Evolutionary conservation across 1,140 invertebrate species (phyloP).

Genomic region (Drosophila ohnishii): DNA sequence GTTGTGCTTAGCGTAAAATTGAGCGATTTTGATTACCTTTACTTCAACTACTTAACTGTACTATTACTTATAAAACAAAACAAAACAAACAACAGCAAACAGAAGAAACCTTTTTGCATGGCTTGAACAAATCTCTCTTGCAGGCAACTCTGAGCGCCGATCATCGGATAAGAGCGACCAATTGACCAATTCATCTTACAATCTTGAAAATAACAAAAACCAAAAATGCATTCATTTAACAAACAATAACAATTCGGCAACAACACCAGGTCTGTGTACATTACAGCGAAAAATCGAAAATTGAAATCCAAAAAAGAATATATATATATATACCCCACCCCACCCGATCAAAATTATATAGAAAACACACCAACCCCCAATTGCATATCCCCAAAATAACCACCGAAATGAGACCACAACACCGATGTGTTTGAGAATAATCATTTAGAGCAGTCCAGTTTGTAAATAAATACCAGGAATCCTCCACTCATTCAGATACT

Average conservation of each 20-base stretch:
- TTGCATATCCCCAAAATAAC: background rate
- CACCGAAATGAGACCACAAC: slow-evolving; percentile 30
- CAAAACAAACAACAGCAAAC: slow-evolving; percentile 24
- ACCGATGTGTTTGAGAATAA: background rate
- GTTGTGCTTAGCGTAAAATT: slow-evolving; percentile 28
- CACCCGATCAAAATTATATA: slow-evolving; percentile 40
- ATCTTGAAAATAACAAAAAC: slow-evolving; percentile 83
- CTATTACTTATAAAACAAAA: slow-evolving; percentile 38
- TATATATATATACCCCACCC: slow-evolving; percentile 11
- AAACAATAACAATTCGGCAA: slow-evolving; percentile 83
- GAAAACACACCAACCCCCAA: slow-evolving; percentile 8
- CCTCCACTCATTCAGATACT: slow-evolving; percentile 2
- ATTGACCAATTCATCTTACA: slow-evolving; percentile 83
- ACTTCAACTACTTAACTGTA: slow-evolving; percentile 1
- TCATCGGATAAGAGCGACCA: slow-evolving; percentile 83
- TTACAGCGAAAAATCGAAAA: slow-evolving; percentile 56
- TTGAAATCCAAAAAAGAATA: slow-evolving; percentile 20
- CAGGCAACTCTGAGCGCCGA: slow-evolving; percentile 83
- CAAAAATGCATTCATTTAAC: slow-evolving; percentile 83
- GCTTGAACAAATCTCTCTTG: slow-evolving; percentile 83
- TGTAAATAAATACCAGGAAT: slow-evolving; percentile 19
- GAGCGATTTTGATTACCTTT: slow-evolving; percentile 18
- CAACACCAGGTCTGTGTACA: slow-evolving; percentile 83
- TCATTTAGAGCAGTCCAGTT: slow-evolving; percentile 21
- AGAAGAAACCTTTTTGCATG: slow-evolving; percentile 75